These are phyloP conservation scores for Melitaea athalia DNA, from an alignment of 2,888 invertebrate species.

Conservation along the genomic window DNA sequence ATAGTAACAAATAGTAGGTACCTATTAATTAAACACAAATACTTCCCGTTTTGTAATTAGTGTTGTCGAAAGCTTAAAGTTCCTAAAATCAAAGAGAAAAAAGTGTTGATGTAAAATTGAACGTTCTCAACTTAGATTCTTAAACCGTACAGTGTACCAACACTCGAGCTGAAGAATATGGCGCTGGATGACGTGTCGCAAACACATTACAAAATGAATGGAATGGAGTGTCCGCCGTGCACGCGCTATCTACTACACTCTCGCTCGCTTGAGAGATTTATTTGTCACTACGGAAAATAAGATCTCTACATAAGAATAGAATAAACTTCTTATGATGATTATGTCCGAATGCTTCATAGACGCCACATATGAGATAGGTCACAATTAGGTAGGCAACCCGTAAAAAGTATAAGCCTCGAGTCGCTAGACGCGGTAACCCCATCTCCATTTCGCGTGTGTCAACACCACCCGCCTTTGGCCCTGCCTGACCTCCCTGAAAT, in stretches of 20 bases:
- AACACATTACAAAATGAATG: constrained; percentile 45
- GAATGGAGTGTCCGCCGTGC: constrained; percentile 21
- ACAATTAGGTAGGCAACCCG: constrained; percentile 3
- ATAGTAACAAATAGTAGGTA: too few relatives aligned
- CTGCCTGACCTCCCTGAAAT: constrained; percentile 65
- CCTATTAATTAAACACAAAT: too few relatives aligned
- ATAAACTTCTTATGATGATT: too few relatives aligned
- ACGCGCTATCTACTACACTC: constrained; percentile 1
- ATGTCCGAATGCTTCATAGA: neutral
- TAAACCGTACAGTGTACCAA: constrained; percentile 41
- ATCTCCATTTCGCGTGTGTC: constrained; percentile 52
- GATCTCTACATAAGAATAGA: neutral
- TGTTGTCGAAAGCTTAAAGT: too few relatives aligned
- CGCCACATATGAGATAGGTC: neutral
- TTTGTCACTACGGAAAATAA: neutral
- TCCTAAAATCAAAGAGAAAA: constrained; percentile 7
- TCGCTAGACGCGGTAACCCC: constrained; percentile 38
- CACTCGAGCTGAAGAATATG: constrained; percentile 44
- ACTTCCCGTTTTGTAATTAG: too few relatives aligned
- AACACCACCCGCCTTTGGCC: constrained; percentile 49
- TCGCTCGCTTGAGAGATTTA: constrained; percentile 9
- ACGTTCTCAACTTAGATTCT: constrained; percentile 31
- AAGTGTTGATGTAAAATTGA: constrained; percentile 34
- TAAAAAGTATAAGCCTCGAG: constrained; percentile 22
- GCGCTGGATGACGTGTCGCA: constrained; percentile 40